Base-by-base conservation (phyloP, 2,888 invertebrate genomes). In the Drosophila eohydei region DNA sequence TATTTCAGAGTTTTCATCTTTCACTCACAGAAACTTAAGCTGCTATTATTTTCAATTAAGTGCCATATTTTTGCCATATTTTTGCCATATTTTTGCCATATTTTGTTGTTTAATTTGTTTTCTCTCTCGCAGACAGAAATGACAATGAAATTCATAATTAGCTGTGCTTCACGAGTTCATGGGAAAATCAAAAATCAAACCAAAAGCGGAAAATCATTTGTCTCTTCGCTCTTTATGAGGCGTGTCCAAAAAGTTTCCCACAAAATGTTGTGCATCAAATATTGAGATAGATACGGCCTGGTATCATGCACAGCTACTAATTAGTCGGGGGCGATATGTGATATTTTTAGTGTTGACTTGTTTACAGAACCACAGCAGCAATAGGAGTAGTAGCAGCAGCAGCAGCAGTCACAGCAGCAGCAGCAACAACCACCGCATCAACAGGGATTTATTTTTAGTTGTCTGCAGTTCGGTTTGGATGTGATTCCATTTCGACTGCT, bases 271-370 rank as follows among this genome's bases (percentile, higher is more conserved):
- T 59, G 38, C 44, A 70, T 57, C 52, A 41, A 59, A 34, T 66
- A 38, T 65, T 41, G 46, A 52, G 57, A 38, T 43, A 43, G 28
- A 52, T 28, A 14, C 43, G 55, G 16, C 30, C 14, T 40, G 44
- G 34, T 70, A 56, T 67, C 76, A 66, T 9, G 40, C 40, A 48
- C 54, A 64, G 67, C 55, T 44, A 71, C 79, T 79, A 80, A 79
- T 80, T 80, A 79, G 77, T 71, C 69, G 73, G 79, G 46, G 58
- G 46, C 34, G 72, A 86, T 61, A 85, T 85, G 86, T 77, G 86
- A 84, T 86, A 85, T 86, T 82, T 81, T 85, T 82, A 72, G 82
- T 71, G 73, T 51, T 61, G 54, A 74, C 67, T 79, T 86, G 83
- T 84, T 86, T 83, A 82, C 80, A 68, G 46, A 60, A 58, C 28